Evolutionary conservation across 2,888 invertebrate species (phyloP).

Genomic region (Eupeodes latifasciatus): DNA sequence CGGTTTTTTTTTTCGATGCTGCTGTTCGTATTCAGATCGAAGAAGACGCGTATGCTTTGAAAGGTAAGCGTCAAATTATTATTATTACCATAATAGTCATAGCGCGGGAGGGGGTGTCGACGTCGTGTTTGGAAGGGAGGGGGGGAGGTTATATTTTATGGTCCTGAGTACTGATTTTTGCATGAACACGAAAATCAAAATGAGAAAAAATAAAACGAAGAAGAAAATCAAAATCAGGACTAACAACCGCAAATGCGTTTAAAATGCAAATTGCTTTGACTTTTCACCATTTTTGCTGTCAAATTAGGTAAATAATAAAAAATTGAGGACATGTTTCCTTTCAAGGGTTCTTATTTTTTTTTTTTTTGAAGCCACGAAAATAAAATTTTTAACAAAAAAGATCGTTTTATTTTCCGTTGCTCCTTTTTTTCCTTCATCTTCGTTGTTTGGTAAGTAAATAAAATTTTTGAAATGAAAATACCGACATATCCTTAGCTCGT

Average conservation of each 20-base stretch:
- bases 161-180: constrained; percentile 63
- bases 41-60: constrained; percentile 27
- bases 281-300: constrained; percentile 74
- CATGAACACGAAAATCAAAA: constrained; percentile 61
- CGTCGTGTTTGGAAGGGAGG: not conserved
- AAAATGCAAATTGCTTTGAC: constrained; percentile 76
- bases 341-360: constrained; percentile 25
- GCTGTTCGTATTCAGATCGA: constrained; percentile 45
- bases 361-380: constrained; percentile 7
- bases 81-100: not conserved
- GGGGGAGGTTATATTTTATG: constrained; percentile 36
- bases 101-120: not conserved
- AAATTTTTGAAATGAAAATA: constrained; percentile 72
- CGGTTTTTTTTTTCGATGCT: not conserved
- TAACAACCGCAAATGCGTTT: constrained; percentile 73
- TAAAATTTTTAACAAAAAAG: constrained; percentile 52
- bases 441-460: constrained; percentile 60
- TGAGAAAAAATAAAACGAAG: constrained; percentile 18
- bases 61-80: constrained; percentile 50
- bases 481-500: not conserved
- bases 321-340: constrained; percentile 61
- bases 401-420: constrained; percentile 33
- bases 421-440: not conserved
- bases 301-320: constrained; percentile 75
- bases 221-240: constrained; percentile 36